Conservation (phyloP, 2,888 invertebrate genomes). For the Linnaemya tessellans region DNA sequence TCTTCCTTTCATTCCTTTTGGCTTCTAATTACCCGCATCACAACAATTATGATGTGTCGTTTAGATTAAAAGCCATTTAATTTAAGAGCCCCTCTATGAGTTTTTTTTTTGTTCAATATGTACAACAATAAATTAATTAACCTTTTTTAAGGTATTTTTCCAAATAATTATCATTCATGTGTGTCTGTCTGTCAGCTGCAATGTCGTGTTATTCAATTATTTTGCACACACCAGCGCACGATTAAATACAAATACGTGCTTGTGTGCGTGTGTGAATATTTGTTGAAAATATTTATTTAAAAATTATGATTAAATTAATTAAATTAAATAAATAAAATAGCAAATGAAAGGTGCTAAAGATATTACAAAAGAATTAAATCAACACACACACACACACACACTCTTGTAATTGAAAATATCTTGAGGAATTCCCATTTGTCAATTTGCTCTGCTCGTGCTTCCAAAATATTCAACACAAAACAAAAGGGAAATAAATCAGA, state of each 20-base stretch:
- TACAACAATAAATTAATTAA: neutral
- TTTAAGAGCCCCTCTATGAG: neutral
- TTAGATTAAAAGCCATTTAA: slow-evolving; percentile 5
- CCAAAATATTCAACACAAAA: slow-evolving; percentile 1
- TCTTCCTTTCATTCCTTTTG: neutral
- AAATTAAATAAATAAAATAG: slow-evolving; percentile 15
- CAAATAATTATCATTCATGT: neutral
- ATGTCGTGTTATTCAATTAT: slow-evolving; percentile 12
- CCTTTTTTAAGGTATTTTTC: slow-evolving; percentile 22
- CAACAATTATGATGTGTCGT: neutral
- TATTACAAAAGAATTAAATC: neutral
- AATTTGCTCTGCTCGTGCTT: slow-evolving; percentile 10
- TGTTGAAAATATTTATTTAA: neutral
- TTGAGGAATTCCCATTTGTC: slow-evolving; percentile 49
- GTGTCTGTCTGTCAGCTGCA: neutral
- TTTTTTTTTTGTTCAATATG: neutral
- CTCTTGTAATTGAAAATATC: neutral
- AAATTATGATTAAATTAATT: slow-evolving; percentile 28
- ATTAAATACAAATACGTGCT: no score
- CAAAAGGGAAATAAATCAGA: slow-evolving; percentile 1
- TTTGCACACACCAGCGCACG: neutral
- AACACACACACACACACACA: neutral
- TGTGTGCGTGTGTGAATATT: neutral
- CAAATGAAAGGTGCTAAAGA: neutral
- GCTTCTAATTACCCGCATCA: neutral